These are phyloP conservation scores for Bradysia coprophila DNA, from an alignment of 1,140 invertebrate genomes.

Conservation along the genomic window DNA sequence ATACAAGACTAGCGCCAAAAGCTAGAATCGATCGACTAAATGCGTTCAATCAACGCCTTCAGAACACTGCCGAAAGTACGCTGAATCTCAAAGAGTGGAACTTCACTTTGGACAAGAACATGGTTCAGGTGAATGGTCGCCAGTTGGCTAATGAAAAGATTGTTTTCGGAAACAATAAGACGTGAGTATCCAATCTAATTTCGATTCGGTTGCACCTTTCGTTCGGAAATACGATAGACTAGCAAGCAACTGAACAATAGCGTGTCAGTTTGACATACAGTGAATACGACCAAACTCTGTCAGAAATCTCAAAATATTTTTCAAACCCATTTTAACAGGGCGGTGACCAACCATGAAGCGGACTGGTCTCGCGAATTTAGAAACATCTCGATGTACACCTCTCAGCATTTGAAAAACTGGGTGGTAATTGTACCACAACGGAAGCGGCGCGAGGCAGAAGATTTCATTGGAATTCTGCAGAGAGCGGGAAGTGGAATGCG, in stretches of 20 bases:
- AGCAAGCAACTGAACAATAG: no score
- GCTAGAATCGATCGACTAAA: slow-evolving; percentile 37
- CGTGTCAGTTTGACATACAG: no score
- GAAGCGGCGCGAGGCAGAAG: slow-evolving; percentile 23
- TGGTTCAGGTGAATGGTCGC: slow-evolving; percentile 36
- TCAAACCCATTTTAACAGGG: no score
- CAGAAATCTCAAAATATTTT: no score
- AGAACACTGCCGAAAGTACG: slow-evolving; percentile 26
- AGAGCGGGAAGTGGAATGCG: slow-evolving; percentile 26
- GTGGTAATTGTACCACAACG: slow-evolving; percentile 29
- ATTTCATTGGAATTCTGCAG: slow-evolving; percentile 28
- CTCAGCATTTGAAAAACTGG: slow-evolving; percentile 23
- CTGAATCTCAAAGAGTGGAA: slow-evolving; percentile 40
- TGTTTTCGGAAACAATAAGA: background rate
- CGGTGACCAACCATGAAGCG: no score
- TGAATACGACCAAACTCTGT: no score
- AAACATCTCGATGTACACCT: slow-evolving; percentile 18
- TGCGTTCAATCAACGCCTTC: slow-evolving; percentile 35
- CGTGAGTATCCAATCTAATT: no score
- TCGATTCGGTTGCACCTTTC: no score
- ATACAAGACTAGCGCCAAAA: slow-evolving; percentile 42
- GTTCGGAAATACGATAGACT: no score
- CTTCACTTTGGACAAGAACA: slow-evolving; percentile 30
- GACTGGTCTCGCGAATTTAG: slow-evolving; percentile 32
- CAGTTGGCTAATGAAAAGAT: slow-evolving; percentile 26